phyloP scores from a whole-genome alignment of 2,888 invertebrate genomes.

The Rhorus exstirpatorius region DNA sequence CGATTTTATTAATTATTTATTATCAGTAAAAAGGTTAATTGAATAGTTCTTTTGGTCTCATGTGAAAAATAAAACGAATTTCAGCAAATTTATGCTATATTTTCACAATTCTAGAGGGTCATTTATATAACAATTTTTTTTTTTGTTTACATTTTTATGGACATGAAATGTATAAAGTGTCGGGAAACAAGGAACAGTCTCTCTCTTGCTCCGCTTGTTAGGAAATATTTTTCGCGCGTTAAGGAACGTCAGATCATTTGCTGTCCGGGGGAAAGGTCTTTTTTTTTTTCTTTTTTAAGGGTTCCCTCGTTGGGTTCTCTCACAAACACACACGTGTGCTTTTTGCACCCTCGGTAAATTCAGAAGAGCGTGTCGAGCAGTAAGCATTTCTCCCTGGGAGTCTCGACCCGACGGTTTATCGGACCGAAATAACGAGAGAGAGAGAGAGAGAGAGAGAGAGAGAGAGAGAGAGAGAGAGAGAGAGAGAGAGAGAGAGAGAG shows the following conservation, averaged over 20 bases:
- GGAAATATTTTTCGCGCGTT: conserved; percentile 33
- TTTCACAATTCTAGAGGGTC: background rate
- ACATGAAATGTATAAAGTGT: background rate
- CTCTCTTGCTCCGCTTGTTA: conserved; percentile 36
- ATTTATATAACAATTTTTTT: background rate
- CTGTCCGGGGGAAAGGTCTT: background rate
- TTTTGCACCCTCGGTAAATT: conserved; percentile 51
- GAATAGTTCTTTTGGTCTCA: too few species aligned
- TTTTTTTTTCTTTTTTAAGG: conserved; percentile 10
- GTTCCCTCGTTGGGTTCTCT: background rate
- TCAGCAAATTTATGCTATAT: background rate
- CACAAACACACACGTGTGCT: conserved; percentile 26
- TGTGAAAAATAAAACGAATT: background rate
- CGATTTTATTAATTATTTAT: too few species aligned
- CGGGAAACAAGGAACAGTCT: background rate
- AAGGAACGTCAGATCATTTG: conserved; percentile 36
- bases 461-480: conserved; percentile 49
- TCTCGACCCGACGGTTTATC: conserved; percentile 52
- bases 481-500: conserved; percentile 37
- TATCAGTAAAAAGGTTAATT: too few species aligned
- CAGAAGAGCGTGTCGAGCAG: conserved; percentile 44
- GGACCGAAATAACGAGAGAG: conserved; percentile 67
- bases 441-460: conserved; percentile 47
- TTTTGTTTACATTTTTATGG: background rate
- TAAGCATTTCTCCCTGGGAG: conserved; percentile 31